Evolutionary conservation across 2,888 invertebrate species (phyloP).

Genomic region (Platycheirus albimanus): DNA sequence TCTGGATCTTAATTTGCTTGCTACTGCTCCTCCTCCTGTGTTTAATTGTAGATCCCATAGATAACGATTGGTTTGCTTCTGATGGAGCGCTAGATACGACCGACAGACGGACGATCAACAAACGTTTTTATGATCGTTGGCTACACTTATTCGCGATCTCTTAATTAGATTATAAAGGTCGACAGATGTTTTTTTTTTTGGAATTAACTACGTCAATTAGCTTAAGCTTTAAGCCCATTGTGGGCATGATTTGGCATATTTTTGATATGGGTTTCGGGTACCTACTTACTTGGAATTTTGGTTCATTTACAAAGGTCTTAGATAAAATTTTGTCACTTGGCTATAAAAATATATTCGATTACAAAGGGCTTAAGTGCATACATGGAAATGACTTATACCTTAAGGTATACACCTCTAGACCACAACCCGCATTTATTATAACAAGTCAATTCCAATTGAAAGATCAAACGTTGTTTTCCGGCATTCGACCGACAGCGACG

Average conservation of each 20-base stretch:
- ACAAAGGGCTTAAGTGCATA: conserved; percentile 29
- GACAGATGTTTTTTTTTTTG: conserved; percentile 42
- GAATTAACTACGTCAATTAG: background rate
- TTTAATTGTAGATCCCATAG: conserved; percentile 65
- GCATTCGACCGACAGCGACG: no score
- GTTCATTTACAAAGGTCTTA: conserved; percentile 6
- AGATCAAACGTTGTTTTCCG: conserved; percentile 56
- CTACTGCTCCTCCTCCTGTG: conserved; percentile 36
- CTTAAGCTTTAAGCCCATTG: conserved; percentile 28
- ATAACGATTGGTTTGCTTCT: conserved; percentile 62
- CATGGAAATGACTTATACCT: background rate
- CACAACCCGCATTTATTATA: conserved; percentile 10
- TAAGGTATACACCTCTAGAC: background rate
- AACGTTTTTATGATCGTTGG: conserved; percentile 48
- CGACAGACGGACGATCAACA: conserved; percentile 36
- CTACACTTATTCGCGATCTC: conserved; percentile 37
- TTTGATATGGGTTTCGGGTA: conserved; percentile 43
- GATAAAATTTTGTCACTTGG: conserved; percentile 3
- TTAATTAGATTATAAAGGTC: conserved; percentile 67
- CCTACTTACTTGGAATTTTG: conserved; percentile 34
- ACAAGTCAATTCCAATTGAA: conserved; percentile 48
- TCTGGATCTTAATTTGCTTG: conserved; percentile 24
- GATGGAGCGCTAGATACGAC: conserved; percentile 34
- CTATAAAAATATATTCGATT: background rate
- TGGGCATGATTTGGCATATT: conserved; percentile 52